A percentile compares a stretch with the other conserved stretches of the same genome.
phyloP scores from a whole-genome alignment of 2,113 vertebrate species.

The Sterna hirundo region DNA sequence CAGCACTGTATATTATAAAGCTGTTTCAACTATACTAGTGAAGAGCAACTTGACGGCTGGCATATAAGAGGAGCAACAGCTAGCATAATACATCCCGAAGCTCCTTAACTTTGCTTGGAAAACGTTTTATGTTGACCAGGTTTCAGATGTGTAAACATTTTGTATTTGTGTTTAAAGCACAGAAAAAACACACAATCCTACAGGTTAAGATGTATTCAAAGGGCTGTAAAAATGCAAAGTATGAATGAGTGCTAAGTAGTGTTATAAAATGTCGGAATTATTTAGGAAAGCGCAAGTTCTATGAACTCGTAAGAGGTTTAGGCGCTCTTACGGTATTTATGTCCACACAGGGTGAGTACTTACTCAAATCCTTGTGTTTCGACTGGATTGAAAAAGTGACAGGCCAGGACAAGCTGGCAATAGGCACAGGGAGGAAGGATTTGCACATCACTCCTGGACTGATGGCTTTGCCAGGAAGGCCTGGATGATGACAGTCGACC shows the following conservation, averaged over 20 bases:
- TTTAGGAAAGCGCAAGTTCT: neutral
- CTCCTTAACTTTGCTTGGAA: neutral
- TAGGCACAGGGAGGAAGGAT: neutral
- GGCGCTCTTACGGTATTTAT: neutral
- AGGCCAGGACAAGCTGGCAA: accelerated
- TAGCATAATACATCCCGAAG: neutral
- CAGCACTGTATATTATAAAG: neutral
- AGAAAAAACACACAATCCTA: neutral
- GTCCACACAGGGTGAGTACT: accelerated
- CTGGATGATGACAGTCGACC: accelerated
- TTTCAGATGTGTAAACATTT: neutral
- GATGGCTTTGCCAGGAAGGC: neutral
- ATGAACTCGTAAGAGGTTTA: neutral
- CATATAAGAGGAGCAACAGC: neutral
- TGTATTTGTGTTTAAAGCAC: neutral
- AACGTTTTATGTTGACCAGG: neutral
- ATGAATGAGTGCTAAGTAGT: neutral
- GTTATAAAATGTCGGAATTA: neutral
- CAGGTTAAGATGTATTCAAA: neutral
- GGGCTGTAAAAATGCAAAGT: neutral
- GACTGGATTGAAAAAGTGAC: neutral
- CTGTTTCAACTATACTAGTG: neutral
- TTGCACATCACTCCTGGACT: neutral
- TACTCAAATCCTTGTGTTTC: neutral
- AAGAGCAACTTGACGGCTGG: neutral